Base-by-base conservation (phyloP, 1,140 invertebrate species). In the Heterodera schachtii region DNA sequence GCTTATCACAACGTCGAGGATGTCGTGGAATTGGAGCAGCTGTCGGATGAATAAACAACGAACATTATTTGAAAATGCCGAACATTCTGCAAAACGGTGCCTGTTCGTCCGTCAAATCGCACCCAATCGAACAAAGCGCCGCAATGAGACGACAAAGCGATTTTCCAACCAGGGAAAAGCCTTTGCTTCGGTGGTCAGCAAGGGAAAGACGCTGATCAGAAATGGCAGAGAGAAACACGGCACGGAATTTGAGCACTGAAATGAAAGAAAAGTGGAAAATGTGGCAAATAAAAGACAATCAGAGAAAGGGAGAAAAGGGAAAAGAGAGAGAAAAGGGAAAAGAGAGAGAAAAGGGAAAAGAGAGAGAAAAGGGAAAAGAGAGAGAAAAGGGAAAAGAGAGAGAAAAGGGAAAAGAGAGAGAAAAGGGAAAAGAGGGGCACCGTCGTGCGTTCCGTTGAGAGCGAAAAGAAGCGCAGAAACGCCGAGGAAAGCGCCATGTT, bases 21-120 rank as follows among this genome's bases (percentile, higher is more conserved):
- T 75, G 47, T 83, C 73, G 73, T 83, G 82, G 47, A 69, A 83
- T 46, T 83, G 52, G n/a, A 66, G 69, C 13, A 83, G 64, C 81
- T 83, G 66, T 21, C 19, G 21, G 13, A 60, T 79, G 13, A 16
- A 67, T 3, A 16, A n/a, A 46, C 13, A 11, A 73, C n/a, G 5
- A 21, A 21, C 52, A 52, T 79, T 16, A 49, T 0, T 6, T 52
- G 6, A 11, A 11, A 52, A 52, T 47, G 9, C 52, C 44, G 60
- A 57, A 80, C 41, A 79, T 64, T 13, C 9, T 52, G 49, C 2
- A 79, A 80, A 57, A 80, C 43, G 16, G 49, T 73, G 80, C 81
- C 81, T 82, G 82, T 44, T 49, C 43, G 66, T 75, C 75, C 11
- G 21, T 11, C 3, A 83, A 60, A 44, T 71, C n/a, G 44, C 49